Evolutionary conservation across 1,140 invertebrate species (phyloP).

Genomic region (Aleiodes sp.): DNA sequence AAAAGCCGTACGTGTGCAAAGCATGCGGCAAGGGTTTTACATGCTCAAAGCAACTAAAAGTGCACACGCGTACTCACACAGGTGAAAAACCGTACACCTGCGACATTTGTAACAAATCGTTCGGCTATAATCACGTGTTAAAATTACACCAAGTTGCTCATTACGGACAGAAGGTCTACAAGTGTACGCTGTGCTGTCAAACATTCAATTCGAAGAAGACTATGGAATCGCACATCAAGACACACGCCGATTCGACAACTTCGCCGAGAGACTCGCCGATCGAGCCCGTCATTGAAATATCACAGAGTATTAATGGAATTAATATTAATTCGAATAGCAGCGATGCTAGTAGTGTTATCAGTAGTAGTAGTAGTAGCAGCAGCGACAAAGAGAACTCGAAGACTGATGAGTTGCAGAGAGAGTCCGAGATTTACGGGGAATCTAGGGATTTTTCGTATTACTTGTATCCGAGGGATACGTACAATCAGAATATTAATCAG

Average conservation of each 20-base stretch:
- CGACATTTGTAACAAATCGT: conserved; percentile 83
- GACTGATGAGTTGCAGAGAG: conserved; percentile 50
- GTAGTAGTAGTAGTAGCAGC: conserved; percentile 27
- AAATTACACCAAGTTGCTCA: conserved; percentile 91
- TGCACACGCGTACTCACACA: conserved; percentile 86
- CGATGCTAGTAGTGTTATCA: conserved; percentile 26
- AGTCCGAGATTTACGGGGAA: neutral
- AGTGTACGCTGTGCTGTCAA: conserved; percentile 88
- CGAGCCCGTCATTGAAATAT: conserved; percentile 55
- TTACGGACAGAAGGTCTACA: conserved; percentile 91
- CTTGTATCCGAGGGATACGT: conserved; percentile 49
- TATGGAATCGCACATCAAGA: conserved; percentile 89
- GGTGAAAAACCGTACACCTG: conserved; percentile 81
- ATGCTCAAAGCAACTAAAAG: conserved; percentile 90
- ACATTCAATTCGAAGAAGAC: conserved; percentile 90
- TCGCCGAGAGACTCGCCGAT: conserved; percentile 57
- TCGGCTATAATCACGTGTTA: conserved; percentile 88
- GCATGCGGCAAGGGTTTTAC: conserved; percentile 88
- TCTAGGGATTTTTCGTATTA: conserved; percentile 53
- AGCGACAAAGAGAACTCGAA: conserved; percentile 58
- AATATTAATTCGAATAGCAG: conserved; percentile 40
- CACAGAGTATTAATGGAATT: conserved; percentile 33
- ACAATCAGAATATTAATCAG: conserved; percentile 24
- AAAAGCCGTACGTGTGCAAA: conserved; percentile 91
- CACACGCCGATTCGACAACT: conserved; percentile 74